phyloP scores from a whole-genome alignment of 2,113 vertebrate species.

The Pterocles burchelli region DNA sequence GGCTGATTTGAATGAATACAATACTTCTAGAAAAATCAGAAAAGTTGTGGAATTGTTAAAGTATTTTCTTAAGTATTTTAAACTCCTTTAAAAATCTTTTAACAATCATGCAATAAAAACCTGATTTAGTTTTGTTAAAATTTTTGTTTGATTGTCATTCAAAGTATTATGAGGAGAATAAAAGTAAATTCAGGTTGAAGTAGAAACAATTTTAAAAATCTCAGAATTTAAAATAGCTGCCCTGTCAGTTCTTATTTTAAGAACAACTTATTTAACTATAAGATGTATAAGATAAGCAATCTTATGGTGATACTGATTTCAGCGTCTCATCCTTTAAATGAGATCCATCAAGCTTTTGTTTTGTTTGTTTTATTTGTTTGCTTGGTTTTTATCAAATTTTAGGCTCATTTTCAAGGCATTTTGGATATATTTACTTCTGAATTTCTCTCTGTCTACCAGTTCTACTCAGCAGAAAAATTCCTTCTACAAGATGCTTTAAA shows the following conservation, averaged over 20 bases:
- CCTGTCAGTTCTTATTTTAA: not conserved
- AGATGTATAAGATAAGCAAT: not conserved
- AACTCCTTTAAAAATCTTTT: not conserved
- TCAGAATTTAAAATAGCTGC: not conserved
- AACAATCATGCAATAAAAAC: not conserved
- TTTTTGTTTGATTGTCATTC: not conserved
- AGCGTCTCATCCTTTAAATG: not conserved
- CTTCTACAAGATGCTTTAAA: not conserved
- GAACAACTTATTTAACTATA: not conserved
- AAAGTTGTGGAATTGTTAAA: not conserved
- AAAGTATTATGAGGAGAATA: not conserved
- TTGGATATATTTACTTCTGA: not conserved
- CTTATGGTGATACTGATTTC: not conserved
- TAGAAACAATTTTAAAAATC: not conserved
- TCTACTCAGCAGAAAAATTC: not conserved
- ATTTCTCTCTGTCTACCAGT: not conserved
- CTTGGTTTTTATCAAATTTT: not conserved
- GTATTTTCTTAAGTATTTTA: not conserved
- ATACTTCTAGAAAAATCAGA: not conserved
- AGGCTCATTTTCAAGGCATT: not conserved
- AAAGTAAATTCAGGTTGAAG: not conserved
- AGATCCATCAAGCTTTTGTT: not conserved
- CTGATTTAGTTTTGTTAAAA: not conserved
- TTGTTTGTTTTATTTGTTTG: accelerated
- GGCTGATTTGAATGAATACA: not conserved